phyloP scores from a whole-genome alignment of 2,797 vertebrate genomes.

The Catamblyrhynchus diadema region DNA sequence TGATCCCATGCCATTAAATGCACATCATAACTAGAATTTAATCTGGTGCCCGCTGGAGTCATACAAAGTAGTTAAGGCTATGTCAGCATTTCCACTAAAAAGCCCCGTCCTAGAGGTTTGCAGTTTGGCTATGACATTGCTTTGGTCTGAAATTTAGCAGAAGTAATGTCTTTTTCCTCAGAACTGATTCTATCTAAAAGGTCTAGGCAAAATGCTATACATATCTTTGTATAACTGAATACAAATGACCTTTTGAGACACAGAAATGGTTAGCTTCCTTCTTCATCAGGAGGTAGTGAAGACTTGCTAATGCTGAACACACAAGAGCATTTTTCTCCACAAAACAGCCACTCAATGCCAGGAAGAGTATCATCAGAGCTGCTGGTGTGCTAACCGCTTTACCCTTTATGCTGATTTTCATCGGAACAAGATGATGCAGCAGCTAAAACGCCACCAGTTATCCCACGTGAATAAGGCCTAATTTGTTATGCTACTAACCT shows the following conservation, averaged over 20 bases:
- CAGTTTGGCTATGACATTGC: neutral
- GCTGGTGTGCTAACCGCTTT: neutral
- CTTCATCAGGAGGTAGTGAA: neutral
- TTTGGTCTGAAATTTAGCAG: slow-evolving; percentile 34
- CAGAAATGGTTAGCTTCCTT: neutral
- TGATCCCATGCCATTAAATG: slow-evolving; percentile 26
- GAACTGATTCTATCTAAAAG: neutral
- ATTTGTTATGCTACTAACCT: neutral
- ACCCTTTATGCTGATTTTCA: neutral
- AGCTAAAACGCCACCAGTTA: neutral
- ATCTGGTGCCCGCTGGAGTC: neutral
- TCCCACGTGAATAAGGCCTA: neutral
- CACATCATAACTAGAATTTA: slow-evolving; percentile 8
- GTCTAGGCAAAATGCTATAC: neutral
- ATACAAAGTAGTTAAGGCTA: neutral
- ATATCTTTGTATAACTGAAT: neutral
- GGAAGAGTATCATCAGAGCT: neutral
- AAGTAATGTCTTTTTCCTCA: neutral
- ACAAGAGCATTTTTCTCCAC: neutral
- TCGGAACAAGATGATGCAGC: fast-evolving
- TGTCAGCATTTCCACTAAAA: slow-evolving; percentile 32
- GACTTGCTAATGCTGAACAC: neutral
- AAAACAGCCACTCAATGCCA: neutral
- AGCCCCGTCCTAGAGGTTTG: neutral
- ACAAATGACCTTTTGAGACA: neutral